Conservation (phyloP, 2,888 invertebrate species). For the Lucinisca nassula region DNA sequence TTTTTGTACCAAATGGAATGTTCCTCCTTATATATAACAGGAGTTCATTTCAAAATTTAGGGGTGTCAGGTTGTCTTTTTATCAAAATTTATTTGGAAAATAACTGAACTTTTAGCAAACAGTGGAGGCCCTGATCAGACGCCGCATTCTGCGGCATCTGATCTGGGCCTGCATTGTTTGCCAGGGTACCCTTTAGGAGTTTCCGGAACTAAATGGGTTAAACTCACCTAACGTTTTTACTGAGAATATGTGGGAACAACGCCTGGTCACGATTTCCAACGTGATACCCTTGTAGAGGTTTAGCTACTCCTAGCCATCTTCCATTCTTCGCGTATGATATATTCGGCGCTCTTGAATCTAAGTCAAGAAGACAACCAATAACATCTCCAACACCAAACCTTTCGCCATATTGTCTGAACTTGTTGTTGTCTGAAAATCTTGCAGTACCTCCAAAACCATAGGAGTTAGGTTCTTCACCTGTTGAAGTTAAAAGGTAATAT, state of each 20-base stretch:
- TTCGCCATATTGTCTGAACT: constrained; percentile 94
- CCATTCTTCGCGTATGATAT: constrained; percentile 96
- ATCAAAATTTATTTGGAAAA: too few species aligned
- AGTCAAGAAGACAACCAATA: constrained; percentile 92
- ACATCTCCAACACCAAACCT: constrained; percentile 94
- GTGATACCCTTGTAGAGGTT: constrained; percentile 91
- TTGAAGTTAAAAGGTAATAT: too few species aligned
- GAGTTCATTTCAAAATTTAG: too few species aligned
- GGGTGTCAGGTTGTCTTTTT: too few species aligned
- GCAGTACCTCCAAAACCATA: constrained; percentile 96
- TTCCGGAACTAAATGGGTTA: too few species aligned
- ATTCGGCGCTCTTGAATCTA: constrained; percentile 92
- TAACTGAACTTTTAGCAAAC: too few species aligned
- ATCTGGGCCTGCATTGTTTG: too few species aligned
- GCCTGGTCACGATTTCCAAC: constrained; percentile 90
- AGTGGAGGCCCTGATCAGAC: too few species aligned
- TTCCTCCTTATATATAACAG: too few species aligned
- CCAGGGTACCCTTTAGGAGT: too few species aligned
- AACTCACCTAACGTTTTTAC: constrained; percentile 92
- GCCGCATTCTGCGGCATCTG: too few species aligned
- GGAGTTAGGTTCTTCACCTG: constrained; percentile 92
- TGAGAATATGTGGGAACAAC: constrained; percentile 96
- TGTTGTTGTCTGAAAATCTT: constrained; percentile 93
- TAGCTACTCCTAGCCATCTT: constrained; percentile 92
- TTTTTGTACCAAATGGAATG: too few species aligned